Evolutionary conservation across 2,797 vertebrate species (phyloP).

Genomic region (Arnoldichthys spilopterus): DNA sequence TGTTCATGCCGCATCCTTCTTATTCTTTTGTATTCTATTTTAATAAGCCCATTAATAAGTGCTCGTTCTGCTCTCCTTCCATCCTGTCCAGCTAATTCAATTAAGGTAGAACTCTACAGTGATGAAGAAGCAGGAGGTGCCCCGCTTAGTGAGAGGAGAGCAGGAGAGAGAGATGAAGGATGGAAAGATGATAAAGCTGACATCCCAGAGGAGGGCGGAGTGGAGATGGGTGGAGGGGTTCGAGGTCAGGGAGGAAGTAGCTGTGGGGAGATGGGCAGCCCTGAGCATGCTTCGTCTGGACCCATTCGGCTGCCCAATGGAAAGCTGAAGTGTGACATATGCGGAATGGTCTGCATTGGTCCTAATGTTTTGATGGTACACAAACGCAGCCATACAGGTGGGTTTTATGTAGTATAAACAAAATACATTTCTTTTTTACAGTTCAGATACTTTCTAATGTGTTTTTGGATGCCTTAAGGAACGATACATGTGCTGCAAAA

Average conservation of each 20-base stretch:
- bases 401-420: constrained; percentile 50
- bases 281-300: constrained; percentile 85
- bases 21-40: neutral
- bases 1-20: neutral
- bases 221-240: constrained; percentile 74
- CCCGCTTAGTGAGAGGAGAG: constrained; percentile 80
- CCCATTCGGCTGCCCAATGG: constrained; percentile 92
- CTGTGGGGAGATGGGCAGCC: constrained; percentile 83
- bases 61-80: constrained; percentile 30
- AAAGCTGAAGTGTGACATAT: constrained; percentile 94
- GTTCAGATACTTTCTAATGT: neutral
- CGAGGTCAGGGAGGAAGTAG: constrained; percentile 78
- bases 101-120: constrained; percentile 96
- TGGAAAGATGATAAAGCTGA: constrained; percentile 82
- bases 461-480: neutral
- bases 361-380: constrained; percentile 98
- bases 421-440: neutral
- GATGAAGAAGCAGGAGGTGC: constrained; percentile 88
- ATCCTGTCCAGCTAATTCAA: constrained; percentile 83
- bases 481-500: constrained; percentile 5
- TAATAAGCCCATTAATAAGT: neutral
- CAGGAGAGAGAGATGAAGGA: constrained; percentile 81
- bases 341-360: constrained; percentile 95
- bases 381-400: constrained; percentile 97
- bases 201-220: constrained; percentile 76